A percentile compares a stretch with the other conserved stretches of the same genome.
Conservation (phyloP, 2,113 vertebrate species). For the Rhea pennata region DNA sequence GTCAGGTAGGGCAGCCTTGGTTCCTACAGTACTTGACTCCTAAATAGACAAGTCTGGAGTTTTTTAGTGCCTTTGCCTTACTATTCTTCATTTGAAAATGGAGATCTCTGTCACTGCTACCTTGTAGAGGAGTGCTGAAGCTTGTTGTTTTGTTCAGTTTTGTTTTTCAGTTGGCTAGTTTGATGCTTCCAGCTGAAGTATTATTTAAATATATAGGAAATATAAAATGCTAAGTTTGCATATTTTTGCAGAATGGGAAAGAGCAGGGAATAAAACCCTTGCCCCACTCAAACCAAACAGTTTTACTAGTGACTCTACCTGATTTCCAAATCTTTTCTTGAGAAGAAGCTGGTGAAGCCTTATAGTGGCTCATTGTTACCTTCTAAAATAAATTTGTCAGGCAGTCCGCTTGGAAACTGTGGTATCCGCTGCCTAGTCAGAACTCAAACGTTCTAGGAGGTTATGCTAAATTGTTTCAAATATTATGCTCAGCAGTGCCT, state of each 20-base stretch:
- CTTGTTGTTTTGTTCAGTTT: not conserved
- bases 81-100: not conserved
- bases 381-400: conserved; percentile 10
- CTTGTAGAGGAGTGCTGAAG: not conserved
- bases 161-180: not conserved
- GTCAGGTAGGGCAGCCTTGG: not conserved
- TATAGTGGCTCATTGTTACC: not conserved
- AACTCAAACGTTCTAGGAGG: not conserved
- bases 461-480: not conserved
- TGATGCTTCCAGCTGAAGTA: not conserved
- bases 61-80: not conserved
- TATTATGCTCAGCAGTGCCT: not conserved
- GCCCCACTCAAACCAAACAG: not conserved
- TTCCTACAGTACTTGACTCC: not conserved
- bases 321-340: not conserved
- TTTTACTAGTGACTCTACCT: not conserved
- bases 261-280: not conserved
- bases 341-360: conserved; percentile 16
- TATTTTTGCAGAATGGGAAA: not conserved
- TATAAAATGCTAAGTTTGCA: not conserved
- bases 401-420: not conserved
- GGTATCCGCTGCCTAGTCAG: not conserved
- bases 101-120: not conserved
- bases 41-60: not conserved
- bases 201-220: not conserved